phyloP scores from a whole-genome alignment of 30 jellyfish, hydroid and myxozoan genomes.

The Chrysaora quinquecirrha region DNA sequence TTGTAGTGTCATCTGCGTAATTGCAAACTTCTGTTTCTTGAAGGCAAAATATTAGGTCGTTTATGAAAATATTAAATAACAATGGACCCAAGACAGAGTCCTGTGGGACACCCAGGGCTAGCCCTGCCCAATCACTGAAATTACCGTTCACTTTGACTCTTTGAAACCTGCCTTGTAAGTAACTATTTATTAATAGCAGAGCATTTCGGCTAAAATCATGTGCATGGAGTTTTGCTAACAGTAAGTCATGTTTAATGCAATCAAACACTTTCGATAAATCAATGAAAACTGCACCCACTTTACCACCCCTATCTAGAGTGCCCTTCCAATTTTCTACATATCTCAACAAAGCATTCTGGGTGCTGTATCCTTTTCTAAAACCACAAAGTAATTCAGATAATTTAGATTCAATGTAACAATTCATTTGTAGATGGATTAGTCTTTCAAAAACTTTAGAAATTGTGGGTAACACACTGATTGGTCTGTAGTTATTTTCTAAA shows the following conservation, averaged over 20 bases:
- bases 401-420: background rate
- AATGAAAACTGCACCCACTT: background rate
- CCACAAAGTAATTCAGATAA: background rate
- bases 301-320: conserved; percentile 1
- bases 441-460: background rate
- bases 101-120: conserved; percentile 23
- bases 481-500: background rate
- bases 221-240: background rate
- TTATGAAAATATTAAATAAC: conserved; percentile 15
- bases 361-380: too few relatives aligned
- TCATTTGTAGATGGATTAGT: background rate
- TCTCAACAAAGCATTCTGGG: background rate
- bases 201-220: background rate
- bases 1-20: too few relatives aligned
- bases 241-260: background rate
- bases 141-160: background rate
- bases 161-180: conserved; percentile 2
- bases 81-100: background rate
- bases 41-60: conserved; percentile 21
- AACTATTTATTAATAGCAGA: background rate
- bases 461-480: conserved; percentile 1
- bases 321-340: background rate
- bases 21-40: too few relatives aligned
- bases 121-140: conserved; percentile 4
- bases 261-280: background rate